These are phyloP conservation scores for Paraplagusia blochii DNA, from an alignment of 2,113 vertebrate genomes.

Conservation along the genomic window DNA sequence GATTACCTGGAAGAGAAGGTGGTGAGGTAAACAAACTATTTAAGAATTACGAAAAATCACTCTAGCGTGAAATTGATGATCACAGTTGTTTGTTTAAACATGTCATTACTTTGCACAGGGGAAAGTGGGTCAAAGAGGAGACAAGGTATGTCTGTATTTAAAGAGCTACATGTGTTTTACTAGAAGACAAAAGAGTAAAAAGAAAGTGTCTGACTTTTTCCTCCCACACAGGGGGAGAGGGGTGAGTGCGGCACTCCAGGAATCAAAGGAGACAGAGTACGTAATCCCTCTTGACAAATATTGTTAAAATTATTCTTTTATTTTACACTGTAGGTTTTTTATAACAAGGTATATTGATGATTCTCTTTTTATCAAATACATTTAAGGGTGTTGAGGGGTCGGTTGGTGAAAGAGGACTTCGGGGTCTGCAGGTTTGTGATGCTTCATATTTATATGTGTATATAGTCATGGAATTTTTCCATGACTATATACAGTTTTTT, in stretches of 20 bases:
- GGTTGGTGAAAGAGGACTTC: constrained; percentile 77
- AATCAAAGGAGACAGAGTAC: constrained; percentile 88
- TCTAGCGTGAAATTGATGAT: neutral
- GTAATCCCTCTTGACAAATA: constrained; percentile 23
- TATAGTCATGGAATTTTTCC: too few species aligned
- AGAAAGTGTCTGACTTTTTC: neutral
- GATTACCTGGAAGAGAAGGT: constrained; percentile 83
- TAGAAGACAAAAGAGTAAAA: too few species aligned
- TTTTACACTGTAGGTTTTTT: neutral
- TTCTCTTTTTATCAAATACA: constrained; percentile 17
- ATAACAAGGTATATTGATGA: neutral
- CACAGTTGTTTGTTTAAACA: neutral
- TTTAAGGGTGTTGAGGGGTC: constrained; percentile 84
- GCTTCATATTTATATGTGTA: neutral
- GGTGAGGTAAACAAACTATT: constrained; percentile 74
- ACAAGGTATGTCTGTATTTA: constrained; percentile 74
- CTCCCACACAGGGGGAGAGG: constrained; percentile 81
- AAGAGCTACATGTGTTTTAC: too few species aligned
- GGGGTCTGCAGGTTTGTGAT: constrained; percentile 82
- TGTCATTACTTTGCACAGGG: constrained; percentile 59
- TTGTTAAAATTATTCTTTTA: neutral
- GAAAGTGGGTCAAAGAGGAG: constrained; percentile 87
- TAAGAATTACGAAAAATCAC: neutral
- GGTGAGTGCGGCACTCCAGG: constrained; percentile 90
- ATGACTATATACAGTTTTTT: too few species aligned